These are phyloP conservation scores for Caenorhabditis virilis DNA, from an alignment of 2,888 invertebrate genomes.

Conservation along the genomic window DNA sequence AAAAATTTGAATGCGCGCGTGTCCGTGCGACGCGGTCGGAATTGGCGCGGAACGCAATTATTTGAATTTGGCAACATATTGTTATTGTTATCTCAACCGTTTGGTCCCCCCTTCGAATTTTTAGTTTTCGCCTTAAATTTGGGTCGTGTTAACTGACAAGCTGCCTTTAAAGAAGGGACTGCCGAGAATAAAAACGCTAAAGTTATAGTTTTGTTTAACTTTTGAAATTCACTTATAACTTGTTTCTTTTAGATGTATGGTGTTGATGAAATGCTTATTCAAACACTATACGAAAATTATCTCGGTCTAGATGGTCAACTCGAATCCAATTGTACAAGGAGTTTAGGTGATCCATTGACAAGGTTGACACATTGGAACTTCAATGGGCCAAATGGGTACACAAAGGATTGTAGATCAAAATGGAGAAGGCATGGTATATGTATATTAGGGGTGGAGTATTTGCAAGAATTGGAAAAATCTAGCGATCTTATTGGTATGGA, in stretches of 20 bases:
- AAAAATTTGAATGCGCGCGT: too few species aligned
- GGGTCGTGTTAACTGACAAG: too few species aligned
- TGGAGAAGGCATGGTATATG: slow-evolving; percentile 31
- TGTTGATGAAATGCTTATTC: slow-evolving; percentile 31
- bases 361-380: slow-evolving; percentile 25
- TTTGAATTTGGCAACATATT: too few species aligned
- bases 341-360: slow-evolving; percentile 14
- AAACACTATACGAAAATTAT: slow-evolving; percentile 30
- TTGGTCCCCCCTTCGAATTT: too few species aligned
- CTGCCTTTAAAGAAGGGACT: too few species aligned
- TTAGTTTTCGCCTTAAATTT: too few species aligned
- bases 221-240: neutral
- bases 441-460: slow-evolving; percentile 25
- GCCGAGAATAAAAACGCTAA: too few species aligned
- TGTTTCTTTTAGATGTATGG: slow-evolving; percentile 20
- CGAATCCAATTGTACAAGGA: slow-evolving; percentile 20
- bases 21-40: too few species aligned
- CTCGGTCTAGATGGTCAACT: slow-evolving; percentile 34
- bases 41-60: too few species aligned
- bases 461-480: slow-evolving; percentile 8
- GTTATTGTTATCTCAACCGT: too few species aligned
- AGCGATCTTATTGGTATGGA: slow-evolving; percentile 7
- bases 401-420: slow-evolving; percentile 20
- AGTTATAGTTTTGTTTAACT: too few species aligned
- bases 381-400: slow-evolving; percentile 13